Evolutionary conservation across 2,888 invertebrate species (phyloP).

Genomic region (Lasioglossum oenotherae): DNA sequence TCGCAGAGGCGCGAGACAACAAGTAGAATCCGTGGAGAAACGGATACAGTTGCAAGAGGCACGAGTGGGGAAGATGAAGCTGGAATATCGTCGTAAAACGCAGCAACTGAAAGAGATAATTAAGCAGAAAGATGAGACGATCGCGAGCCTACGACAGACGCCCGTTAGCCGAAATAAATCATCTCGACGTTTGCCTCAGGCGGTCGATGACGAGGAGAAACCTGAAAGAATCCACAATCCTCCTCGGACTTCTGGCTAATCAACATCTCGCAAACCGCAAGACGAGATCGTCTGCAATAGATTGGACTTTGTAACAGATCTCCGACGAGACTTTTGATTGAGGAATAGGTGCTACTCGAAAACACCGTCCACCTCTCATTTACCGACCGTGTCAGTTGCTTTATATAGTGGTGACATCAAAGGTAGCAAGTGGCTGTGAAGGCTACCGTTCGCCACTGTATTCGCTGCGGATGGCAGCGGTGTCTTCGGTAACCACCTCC

Average conservation of each 20-base stretch:
- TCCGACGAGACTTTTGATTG: constrained; percentile 45
- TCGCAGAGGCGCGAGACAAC: constrained; percentile 85
- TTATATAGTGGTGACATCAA: constrained; percentile 81
- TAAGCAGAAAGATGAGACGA: constrained; percentile 84
- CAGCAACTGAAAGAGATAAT: constrained; percentile 84
- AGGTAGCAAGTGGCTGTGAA: constrained; percentile 73
- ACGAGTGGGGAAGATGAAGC: constrained; percentile 84
- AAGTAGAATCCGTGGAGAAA: constrained; percentile 85
- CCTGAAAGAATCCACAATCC: neutral
- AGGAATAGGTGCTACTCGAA: constrained; percentile 52
- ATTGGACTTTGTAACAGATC: constrained; percentile 45
- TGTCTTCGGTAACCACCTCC: constrained; percentile 27
- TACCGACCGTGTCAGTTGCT: constrained; percentile 73
- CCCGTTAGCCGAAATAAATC: constrained; percentile 42
- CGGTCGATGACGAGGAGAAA: neutral
- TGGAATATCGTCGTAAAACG: constrained; percentile 85
- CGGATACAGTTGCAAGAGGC: constrained; percentile 85
- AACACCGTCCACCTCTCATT: constrained; percentile 52
- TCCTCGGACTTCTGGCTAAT: neutral
- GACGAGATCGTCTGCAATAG: constrained; percentile 22
- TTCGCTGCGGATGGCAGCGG: constrained; percentile 35
- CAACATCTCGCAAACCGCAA: neutral
- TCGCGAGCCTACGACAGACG: constrained; percentile 81
- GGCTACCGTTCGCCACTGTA: constrained; percentile 63
- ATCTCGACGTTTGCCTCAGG: neutral